Percentiles rank a stretch among this genome's conserved stretches.
phyloP scores from a whole-genome alignment of 2,113 vertebrate species.

The Oceanites oceanicus region DNA sequence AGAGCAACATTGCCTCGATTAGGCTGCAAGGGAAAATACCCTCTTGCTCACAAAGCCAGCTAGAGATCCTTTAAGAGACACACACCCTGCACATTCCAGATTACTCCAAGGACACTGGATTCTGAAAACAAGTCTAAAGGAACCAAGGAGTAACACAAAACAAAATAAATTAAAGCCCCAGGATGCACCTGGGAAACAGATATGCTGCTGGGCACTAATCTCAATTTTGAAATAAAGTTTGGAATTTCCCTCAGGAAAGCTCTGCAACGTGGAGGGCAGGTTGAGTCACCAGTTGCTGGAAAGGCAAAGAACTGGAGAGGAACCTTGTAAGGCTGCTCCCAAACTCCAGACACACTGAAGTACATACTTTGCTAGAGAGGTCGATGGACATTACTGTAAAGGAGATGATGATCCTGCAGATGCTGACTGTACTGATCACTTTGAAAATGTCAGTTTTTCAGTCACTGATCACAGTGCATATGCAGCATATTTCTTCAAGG shows the following conservation, averaged over 20 bases:
- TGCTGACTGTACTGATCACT: neutral
- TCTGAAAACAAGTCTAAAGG: neutral
- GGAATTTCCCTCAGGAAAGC: slow-evolving; percentile 43
- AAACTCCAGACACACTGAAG: neutral
- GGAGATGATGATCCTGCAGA: neutral
- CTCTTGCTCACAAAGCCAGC: neutral
- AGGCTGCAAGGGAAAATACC: neutral
- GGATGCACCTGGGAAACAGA: neutral
- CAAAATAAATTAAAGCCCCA: neutral
- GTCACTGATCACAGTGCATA: neutral
- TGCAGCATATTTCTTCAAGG: neutral
- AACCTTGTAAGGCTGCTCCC: neutral
- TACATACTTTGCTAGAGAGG: neutral
- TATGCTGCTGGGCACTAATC: neutral
- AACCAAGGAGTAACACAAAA: neutral
- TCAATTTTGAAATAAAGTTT: slow-evolving; percentile 2
- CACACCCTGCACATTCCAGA: neutral
- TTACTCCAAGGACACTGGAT: neutral
- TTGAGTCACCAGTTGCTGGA: neutral
- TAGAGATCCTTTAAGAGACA: neutral
- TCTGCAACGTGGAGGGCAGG: neutral
- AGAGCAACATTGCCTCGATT: neutral
- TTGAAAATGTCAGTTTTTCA: neutral
- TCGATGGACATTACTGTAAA: neutral
- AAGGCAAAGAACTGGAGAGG: neutral